Evolutionary conservation across 2,113 vertebrate species (phyloP).

Genomic region (Carassius gibelio): DNA sequence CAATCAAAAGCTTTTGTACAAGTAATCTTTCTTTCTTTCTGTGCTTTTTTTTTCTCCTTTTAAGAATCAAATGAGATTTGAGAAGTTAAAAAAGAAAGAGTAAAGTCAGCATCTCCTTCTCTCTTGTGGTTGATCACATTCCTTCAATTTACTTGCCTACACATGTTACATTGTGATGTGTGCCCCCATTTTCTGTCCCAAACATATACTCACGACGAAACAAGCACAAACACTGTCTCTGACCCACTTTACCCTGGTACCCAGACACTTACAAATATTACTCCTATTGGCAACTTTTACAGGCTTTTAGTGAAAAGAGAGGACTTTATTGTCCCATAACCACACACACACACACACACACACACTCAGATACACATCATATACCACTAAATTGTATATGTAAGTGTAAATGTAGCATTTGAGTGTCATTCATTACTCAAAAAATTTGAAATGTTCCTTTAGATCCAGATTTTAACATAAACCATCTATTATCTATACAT

Average conservation of each 20-base stretch:
- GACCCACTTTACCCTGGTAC: conserved; percentile 52
- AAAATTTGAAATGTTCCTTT: not conserved
- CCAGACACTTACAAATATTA: conserved; percentile 44
- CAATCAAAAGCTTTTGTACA: conserved; percentile 71
- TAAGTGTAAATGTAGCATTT: not conserved
- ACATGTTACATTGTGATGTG: conserved; percentile 52
- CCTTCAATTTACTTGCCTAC: conserved; percentile 55
- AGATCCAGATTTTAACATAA: not conserved
- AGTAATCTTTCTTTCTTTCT: conserved; percentile 69
- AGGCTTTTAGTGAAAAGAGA: conserved; percentile 33
- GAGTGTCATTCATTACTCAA: not conserved
- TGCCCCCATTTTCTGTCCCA: conserved; percentile 56
- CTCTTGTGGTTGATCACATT: conserved; percentile 60
- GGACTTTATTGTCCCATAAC: conserved; percentile 34
- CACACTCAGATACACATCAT: not conserved
- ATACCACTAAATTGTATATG: not conserved
- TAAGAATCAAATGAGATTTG: conserved; percentile 75
- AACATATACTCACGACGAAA: conserved; percentile 55
- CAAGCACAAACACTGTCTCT: conserved; percentile 51
- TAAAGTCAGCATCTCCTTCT: conserved; percentile 75
- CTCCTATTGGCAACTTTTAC: conserved; percentile 41
- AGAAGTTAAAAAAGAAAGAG: conserved; percentile 72
- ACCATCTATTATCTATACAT: conserved; percentile 20
- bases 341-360: conserved; percentile 12
- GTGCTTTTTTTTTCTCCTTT: conserved; percentile 57